Base-by-base conservation (phyloP, 2,113 vertebrate species). In the Bungarus multicinctus region DNA sequence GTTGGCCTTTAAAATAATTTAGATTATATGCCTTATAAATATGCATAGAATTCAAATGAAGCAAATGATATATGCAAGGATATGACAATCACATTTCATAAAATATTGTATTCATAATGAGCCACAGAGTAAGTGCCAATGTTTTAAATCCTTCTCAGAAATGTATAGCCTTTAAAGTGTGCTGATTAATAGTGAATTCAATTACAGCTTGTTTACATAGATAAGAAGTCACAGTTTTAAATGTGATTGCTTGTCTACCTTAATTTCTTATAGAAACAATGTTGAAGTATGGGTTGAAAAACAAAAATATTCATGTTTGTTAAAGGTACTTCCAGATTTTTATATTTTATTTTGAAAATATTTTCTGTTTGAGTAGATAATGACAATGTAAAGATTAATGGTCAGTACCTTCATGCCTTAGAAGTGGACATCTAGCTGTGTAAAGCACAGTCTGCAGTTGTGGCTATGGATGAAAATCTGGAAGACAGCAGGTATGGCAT, bases 101-200 rank as follows among this genome's bases (percentile, higher is more conserved):
- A 43, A 16, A 55, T 91, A 90, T 55, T 91, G 91, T 12, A 90
- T 55, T 93, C 34, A 74, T 93, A 93, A 91, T 90, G 69, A 93
- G 27, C 8, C 64, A 91, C 60, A 90, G 88, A 94, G 89, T 64
- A 22, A 88, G 92, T 53, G 27, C 1, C 1, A 89, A 1, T 57
- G 45, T 88, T 94, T 93, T 0, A 2, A 10, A n/a, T 45, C 54
- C 91, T 94, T 93, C 54, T 91, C 89, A 87, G 27, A 91, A 27
- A 58, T 25, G 8, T 11, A n/a, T 30, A 3, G 89, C 88, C 20
- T 90, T 93, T 90, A 87, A 94, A 89, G 14, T 89, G 93, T 27
- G 69, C 91, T 93, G 43, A 89, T 55, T 91, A 53, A 89, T 91
- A 92, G 20, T 88, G 55, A 6, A 9, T 89, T 92, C 91, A 94